Evolutionary conservation across 2,888 invertebrate species (phyloP), one percentile per base, ranked within the genome.

Genomic region (Cistogaster globosa): DNA sequence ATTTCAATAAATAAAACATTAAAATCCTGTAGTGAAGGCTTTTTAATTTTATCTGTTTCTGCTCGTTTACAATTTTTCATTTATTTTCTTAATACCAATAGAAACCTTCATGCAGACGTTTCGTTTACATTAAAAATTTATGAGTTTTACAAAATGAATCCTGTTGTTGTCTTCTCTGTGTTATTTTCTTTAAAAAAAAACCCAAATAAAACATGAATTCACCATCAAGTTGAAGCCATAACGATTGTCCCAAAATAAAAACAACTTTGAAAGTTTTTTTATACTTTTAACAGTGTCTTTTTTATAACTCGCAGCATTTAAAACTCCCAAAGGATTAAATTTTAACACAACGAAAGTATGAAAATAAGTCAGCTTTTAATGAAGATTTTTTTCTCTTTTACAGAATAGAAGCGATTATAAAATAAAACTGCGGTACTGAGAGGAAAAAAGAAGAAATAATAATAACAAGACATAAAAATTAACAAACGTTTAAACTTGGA

Each of bases 261-360:
- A 32, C 32, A 38, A 38, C 38, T 18, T 38, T 18, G 9, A 0
- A 16, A 42, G 14, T 26, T 57, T 20, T 57, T 32, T 32, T 57
- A 18, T n/a, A 32, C 58, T 57, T 51, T 65, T 65, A 18, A 36
- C n/a, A 42, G 22, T 32, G 38, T 60, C 18, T 53, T 42, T 16
- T 36, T 58, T 38, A 18, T 12, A 57, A 48, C 48, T 60, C 62
- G 26, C 36, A 57, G 55, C 20, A 68, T 38, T 57, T 18, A 45
- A 62, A 80, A 65, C 36, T 76, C 83, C 76, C 79, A 83, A 86
- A 78, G 76, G 79, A 80, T 78, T 83, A 75, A 71, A 79, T 75
- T 78, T 79, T 38, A 72, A 77, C 60, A 55, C 83, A 78, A 69
- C 57, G 63, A 69, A 82, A 78, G 57, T 69, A 75, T 75, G 48